Evolutionary conservation across 2,113 vertebrate species (phyloP).

Genomic region (Hemiprocne comata): DNA sequence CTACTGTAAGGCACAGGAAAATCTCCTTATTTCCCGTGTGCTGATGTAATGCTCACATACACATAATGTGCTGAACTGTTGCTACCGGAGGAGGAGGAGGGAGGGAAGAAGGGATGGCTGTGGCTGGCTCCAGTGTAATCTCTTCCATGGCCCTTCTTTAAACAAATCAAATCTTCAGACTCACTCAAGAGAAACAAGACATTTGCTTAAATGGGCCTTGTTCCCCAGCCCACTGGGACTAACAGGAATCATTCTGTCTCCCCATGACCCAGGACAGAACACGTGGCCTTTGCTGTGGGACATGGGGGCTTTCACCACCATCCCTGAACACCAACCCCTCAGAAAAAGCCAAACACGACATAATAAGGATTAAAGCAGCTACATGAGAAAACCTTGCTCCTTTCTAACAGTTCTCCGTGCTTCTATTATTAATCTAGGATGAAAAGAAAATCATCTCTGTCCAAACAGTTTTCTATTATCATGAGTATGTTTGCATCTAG

Average conservation of each 20-base stretch:
- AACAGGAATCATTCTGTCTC: background rate
- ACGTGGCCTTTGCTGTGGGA: background rate
- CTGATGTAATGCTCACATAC: accelerated
- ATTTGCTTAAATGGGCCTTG: background rate
- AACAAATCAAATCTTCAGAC: background rate
- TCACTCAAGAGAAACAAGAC: background rate
- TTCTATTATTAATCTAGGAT: background rate
- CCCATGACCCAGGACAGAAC: accelerated
- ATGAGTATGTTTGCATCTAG: background rate
- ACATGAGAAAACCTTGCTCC: background rate
- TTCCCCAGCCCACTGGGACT: accelerated
- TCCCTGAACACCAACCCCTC: background rate
- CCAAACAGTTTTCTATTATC: background rate
- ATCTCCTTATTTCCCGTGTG: background rate
- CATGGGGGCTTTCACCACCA: background rate
- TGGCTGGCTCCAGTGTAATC: background rate
- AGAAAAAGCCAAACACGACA: background rate
- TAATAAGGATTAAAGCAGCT: background rate
- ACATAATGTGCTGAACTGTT: background rate
- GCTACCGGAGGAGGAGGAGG: background rate
- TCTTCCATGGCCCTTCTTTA: background rate
- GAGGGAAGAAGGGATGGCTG: background rate
- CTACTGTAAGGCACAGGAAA: background rate
- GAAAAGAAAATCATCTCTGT: background rate
- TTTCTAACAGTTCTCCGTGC: background rate